These are phyloP conservation scores for Chironomus striatipennis DNA, from an alignment of 1,140 invertebrate species.

Conservation along the genomic window DNA sequence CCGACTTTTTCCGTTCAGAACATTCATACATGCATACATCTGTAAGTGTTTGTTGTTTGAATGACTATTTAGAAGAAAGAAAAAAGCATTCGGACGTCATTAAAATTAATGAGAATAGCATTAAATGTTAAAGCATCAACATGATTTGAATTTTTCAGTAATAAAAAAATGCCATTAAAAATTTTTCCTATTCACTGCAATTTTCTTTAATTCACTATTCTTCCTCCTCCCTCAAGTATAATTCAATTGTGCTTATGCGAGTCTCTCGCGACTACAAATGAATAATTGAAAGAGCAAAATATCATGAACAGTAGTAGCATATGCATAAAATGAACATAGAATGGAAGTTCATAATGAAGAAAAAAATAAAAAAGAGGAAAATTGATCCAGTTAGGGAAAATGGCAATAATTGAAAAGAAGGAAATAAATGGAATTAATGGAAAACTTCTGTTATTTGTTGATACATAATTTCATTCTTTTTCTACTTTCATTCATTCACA, in stretches of 20 bases:
- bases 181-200: not conserved
- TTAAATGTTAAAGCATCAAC: not conserved
- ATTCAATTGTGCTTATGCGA: not conserved
- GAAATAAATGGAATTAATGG: not conserved
- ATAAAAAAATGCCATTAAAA: not conserved
- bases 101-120: not conserved
- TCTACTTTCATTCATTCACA: not conserved
- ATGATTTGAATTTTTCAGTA: slow-evolving; percentile 8
- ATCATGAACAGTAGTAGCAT: not conserved
- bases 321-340: not conserved
- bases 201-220: not conserved
- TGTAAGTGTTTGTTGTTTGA: not conserved
- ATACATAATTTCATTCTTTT: too few species aligned
- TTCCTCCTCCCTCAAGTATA: too few species aligned
- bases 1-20: not conserved
- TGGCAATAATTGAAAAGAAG: too few species aligned
- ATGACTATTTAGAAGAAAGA: not conserved
- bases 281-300: not conserved
- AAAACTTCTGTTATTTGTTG: not conserved
- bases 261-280: not conserved
- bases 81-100: slow-evolving; percentile 1
- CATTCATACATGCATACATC: not conserved
- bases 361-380: too few species aligned
- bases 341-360: not conserved
- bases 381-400: too few species aligned